Evolutionary conservation across 2,797 vertebrate species (phyloP).

Genomic region (Sternarchorhynchus goeldii): DNA sequence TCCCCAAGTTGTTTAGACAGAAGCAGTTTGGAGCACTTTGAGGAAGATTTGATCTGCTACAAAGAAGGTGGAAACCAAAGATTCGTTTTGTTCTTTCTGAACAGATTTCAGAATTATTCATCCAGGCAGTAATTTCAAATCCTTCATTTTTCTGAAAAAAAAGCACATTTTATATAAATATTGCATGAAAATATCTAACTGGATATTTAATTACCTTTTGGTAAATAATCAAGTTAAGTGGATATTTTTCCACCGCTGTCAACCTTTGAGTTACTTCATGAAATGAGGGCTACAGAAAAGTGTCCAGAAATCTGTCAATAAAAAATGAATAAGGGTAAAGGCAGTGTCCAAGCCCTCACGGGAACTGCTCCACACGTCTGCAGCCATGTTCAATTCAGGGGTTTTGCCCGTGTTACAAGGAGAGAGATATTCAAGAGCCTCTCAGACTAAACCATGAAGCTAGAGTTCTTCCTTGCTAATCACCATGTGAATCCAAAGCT

Average conservation of each 20-base stretch:
- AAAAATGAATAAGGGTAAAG: conserved; percentile 65
- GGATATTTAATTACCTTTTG: conserved; percentile 19
- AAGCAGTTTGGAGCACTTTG: too few species aligned
- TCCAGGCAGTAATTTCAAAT: conserved; percentile 3
- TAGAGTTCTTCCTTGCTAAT: conserved; percentile 31
- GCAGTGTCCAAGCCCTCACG: conserved; percentile 46
- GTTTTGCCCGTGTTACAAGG: conserved; percentile 48
- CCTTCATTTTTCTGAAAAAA: not conserved
- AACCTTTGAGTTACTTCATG: conserved; percentile 37
- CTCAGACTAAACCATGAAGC: conserved; percentile 33
- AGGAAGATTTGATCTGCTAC: not conserved
- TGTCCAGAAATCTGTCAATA: conserved; percentile 51
- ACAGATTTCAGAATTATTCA: not conserved
- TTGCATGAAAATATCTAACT: conserved; percentile 10
- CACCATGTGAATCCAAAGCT: conserved; percentile 13
- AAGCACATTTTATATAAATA: not conserved
- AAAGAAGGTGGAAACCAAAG: not conserved
- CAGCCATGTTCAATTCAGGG: conserved; percentile 52
- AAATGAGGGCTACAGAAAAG: conserved; percentile 39
- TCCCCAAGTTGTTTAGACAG: too few species aligned
- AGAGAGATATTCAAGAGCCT: conserved; percentile 47
- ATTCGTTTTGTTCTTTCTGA: not conserved
- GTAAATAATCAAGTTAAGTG: conserved; percentile 26
- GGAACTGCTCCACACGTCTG: conserved; percentile 52
- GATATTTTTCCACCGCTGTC: conserved; percentile 6